Evolutionary conservation across 2,113 vertebrate species (phyloP), one percentile per base, ranked within the genome.

Genomic region (Rhadina sibilatrix): DNA sequence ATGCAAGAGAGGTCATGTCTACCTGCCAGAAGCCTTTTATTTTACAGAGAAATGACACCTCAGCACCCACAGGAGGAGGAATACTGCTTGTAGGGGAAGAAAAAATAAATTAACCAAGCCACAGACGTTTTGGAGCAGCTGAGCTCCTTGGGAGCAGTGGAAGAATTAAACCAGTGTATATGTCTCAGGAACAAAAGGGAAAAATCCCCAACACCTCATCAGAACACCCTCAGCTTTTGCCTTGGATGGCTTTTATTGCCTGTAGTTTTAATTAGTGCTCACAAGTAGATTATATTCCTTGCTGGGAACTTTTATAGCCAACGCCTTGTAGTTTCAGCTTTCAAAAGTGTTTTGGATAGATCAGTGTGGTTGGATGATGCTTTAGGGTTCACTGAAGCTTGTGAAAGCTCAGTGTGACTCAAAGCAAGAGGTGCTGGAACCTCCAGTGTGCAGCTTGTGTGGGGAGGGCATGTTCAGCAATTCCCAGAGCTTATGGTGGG

Each of bases 1-100:
- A 22, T 50, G 76, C 87, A 88, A 86, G 94, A 93, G 81, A 61
- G 61, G 69, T 91, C 85, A 85, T 94, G 93, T 72, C 85, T 95
- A 60, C 63, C 50, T 3, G 2, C 75, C 50, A 38, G 5, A 80
- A 87, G 82, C 23, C 27, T 75, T 57, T 44, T 49, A 2, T 75
- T 89, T 44, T 47, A 31, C 22, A 85, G 64, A 49, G 61, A 59
- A n/a, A 24, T 83, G 83, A 59, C 42, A 82, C 50, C 72, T 69
- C 85, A 85, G 79, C 35, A 38, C 52, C 38, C 1, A 0, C 64
- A n/a, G 66, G 87, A 88, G 68, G 30, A 93, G 87, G 76, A 72
- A 40, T 64, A 83, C 75, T 83, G 61, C 53, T 89, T 9, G 2
- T 52, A 56, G 47, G 72, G 83, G 28, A 66, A 78, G 68, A 86